Evolutionary conservation across 2,113 vertebrate genomes (phyloP).

Genomic region (Marmota monax): DNA sequence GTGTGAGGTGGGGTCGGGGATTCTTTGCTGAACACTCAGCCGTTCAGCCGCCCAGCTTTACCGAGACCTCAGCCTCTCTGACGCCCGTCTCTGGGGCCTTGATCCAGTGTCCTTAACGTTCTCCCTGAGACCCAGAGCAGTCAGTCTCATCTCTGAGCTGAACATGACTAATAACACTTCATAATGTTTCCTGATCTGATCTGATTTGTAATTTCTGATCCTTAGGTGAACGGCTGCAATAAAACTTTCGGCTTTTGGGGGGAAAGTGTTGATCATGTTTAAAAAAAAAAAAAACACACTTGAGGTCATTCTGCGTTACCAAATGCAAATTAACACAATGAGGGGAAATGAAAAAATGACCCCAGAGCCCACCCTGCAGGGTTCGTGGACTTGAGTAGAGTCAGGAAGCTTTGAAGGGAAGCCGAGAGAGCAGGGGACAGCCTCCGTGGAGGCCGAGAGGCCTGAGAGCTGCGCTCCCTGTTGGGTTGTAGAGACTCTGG

Average conservation of each 20-base stretch:
- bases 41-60: background rate
- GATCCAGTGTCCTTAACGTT: background rate
- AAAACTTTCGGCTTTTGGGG: too few species aligned
- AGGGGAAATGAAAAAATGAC: background rate
- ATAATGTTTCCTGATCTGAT: background rate
- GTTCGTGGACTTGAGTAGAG: too few species aligned
- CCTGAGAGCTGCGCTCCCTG: background rate
- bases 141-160: background rate
- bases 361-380: too few species aligned
- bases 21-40: background rate
- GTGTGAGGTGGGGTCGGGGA: rapidly evolving
- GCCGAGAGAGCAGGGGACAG: background rate
- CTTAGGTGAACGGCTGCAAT: background rate
- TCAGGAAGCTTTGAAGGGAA: background rate
- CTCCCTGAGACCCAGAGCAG: background rate
- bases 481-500: background rate
- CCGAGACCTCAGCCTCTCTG: background rate
- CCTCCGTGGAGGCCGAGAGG: rapidly evolving
- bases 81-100: background rate
- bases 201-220: background rate
- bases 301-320: background rate
- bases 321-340: too few species aligned
- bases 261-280: too few species aligned
- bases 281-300: too few species aligned
- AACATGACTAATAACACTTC: background rate